Percentiles rank a stretch among this genome's conserved stretches.
These are phyloP conservation scores for Aphelinus certus DNA, from an alignment of 1,140 invertebrate species.

Conservation along the genomic window DNA sequence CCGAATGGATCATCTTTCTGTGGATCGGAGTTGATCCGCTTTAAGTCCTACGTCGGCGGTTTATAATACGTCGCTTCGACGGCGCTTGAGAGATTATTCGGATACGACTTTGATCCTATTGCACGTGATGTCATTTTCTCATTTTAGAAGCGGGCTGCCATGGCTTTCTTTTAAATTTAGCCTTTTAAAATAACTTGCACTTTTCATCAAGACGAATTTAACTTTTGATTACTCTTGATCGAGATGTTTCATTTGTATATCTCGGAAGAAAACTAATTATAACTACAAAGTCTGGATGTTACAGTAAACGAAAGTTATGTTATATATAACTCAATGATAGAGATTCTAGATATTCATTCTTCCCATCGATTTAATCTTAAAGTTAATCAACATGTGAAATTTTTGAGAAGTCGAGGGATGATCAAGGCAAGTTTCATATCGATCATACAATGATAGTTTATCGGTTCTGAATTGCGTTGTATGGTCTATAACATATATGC, in stretches of 20 bases:
- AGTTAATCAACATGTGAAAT: too few relatives aligned
- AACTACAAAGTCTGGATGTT: too few relatives aligned
- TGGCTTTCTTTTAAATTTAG: slow-evolving; percentile 5
- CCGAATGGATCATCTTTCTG: slow-evolving; percentile 10
- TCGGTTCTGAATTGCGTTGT: too few relatives aligned
- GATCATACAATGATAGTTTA: too few relatives aligned
- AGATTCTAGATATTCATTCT: too few relatives aligned
- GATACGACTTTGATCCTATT: slow-evolving; percentile 1
- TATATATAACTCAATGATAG: too few relatives aligned
- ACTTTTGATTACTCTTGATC: slow-evolving; percentile 1
- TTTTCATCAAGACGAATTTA: neutral
- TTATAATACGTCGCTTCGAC: neutral
- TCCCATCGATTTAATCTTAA: too few relatives aligned
- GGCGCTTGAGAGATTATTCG: neutral
- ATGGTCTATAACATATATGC: too few relatives aligned
- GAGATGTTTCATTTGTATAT: neutral
- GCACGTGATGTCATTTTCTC: slow-evolving; percentile 18
- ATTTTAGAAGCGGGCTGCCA: slow-evolving; percentile 11
- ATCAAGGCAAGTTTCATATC: too few relatives aligned
- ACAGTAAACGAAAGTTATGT: too few relatives aligned
- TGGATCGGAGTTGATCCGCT: slow-evolving; percentile 8
- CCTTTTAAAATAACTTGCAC: neutral
- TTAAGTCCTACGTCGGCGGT: neutral
- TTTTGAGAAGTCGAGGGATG: too few relatives aligned
- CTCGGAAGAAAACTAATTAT: too few relatives aligned